Base-by-base conservation (phyloP, 2,113 vertebrate genomes). In the Balaeniceps rex region DNA sequence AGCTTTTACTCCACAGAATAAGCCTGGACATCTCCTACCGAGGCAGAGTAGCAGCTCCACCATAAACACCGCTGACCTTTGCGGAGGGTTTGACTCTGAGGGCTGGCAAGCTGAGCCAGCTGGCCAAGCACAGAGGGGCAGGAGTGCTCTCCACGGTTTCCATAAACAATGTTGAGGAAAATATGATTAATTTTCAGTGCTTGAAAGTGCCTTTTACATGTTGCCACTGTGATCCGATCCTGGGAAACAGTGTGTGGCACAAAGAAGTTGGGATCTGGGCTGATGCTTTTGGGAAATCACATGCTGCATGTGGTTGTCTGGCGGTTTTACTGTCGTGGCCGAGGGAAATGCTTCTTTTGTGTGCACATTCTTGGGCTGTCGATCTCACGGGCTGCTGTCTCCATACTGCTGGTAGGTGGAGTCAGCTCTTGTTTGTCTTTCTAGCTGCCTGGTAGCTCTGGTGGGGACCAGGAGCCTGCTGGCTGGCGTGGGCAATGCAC, bases 301-400 rank as follows among this genome's bases (percentile, higher is more conserved):
- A 95, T 95, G 97, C 87, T 97, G 96, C 94, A 96, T 97, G 97
- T 9, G 96, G 97, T 38, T 58, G 96, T 93, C 96, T 97, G 94
- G 97, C 36, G 96, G 96, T 95, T 97, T 97, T 76, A 85, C 94
- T 96, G 96, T 83, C 40, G 36, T 94, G 93, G 94, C 87, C 16
- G 57, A 95, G 89, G 87, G 94, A 97, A 96, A 95, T 88, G 91
- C 91, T 86, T 94, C 94, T 91, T 97, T 95, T 96, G 93, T 95
- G 89, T 88, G 87, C 94, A 86, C 94, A 96, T 95, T 96, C 94
- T 91, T 96, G 89, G 87, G 87, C 91, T 88, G 78, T 85, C 2
- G 89, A 93, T 95, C 93, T 97, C 96, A 94, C 10, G 2, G 87
- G 95, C 89, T 85, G 84, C 93, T 90, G 88, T 97, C 96, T 95